phyloP scores from a whole-genome alignment of 2,113 vertebrate genomes.

The Isurus oxyrinchus region DNA sequence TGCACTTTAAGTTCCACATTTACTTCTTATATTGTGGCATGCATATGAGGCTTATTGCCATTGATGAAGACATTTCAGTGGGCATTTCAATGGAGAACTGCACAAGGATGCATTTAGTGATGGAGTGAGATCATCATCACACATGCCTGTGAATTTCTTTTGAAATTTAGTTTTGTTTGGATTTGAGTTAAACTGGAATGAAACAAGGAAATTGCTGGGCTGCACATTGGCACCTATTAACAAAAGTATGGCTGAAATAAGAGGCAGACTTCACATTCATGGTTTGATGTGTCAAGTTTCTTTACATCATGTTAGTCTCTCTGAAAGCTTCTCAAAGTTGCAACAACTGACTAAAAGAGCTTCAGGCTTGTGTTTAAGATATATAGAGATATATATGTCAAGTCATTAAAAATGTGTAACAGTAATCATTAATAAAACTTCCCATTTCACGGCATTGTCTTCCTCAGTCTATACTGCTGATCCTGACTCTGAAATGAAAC shows the following conservation, averaged over 20 bases:
- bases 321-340: background rate
- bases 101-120: background rate
- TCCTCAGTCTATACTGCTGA: background rate
- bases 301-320: background rate
- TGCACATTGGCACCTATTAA: no score
- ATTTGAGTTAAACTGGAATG: background rate
- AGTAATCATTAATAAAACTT: background rate
- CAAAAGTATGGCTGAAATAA: background rate
- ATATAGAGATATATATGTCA: background rate
- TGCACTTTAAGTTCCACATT: background rate
- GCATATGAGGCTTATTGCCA: background rate
- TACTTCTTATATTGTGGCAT: background rate
- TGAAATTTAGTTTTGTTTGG: background rate
- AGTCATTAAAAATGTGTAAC: background rate
- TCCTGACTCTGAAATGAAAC: background rate
- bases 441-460: background rate
- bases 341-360: background rate
- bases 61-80: background rate
- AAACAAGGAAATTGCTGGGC: background rate
- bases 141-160: background rate
- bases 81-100: background rate
- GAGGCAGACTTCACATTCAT: background rate
- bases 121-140: background rate
- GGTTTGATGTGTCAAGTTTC: background rate
- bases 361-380: background rate